Percentiles rank a stretch among this genome's conserved stretches.
Evolutionary conservation across 2,113 vertebrate species (phyloP).

Genomic region (Osmerus eperlanus): DNA sequence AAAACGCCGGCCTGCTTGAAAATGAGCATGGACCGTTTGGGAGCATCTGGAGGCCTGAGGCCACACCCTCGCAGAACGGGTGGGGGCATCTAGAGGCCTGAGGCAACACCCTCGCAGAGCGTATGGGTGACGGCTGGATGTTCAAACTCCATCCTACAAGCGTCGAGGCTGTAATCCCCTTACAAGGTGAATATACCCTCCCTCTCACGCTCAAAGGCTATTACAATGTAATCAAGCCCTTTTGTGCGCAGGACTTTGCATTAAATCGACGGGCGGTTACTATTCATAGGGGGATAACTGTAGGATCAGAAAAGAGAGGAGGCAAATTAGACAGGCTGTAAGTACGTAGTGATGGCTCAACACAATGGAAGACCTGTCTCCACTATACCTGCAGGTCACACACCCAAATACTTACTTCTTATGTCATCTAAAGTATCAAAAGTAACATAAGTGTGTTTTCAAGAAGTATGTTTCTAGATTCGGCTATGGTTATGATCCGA

Average conservation of each 20-base stretch:
- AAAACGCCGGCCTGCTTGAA: background rate
- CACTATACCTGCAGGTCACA: no score
- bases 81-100: no score
- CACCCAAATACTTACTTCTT: no score
- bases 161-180: slow-evolving; percentile 12
- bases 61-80: no score
- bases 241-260: background rate
- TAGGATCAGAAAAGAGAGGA: background rate
- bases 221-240: slow-evolving; percentile 16
- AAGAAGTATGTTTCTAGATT: no score
- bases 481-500: no score
- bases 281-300: background rate
- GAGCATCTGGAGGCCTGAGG: background rate
- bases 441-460: no score
- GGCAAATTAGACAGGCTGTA: background rate
- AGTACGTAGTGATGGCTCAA: background rate
- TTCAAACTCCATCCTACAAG: background rate
- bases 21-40: slow-evolving; percentile 11
- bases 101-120: background rate
- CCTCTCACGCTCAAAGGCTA: slow-evolving; percentile 14
- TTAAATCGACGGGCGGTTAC: slow-evolving; percentile 12
- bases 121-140: slow-evolving; percentile 12
- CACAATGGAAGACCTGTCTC: no score
- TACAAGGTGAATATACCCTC: slow-evolving; percentile 7
- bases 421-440: no score